These are phyloP conservation scores for Pseudoips prasinana DNA, from an alignment of 2,888 invertebrate genomes.

Conservation along the genomic window DNA sequence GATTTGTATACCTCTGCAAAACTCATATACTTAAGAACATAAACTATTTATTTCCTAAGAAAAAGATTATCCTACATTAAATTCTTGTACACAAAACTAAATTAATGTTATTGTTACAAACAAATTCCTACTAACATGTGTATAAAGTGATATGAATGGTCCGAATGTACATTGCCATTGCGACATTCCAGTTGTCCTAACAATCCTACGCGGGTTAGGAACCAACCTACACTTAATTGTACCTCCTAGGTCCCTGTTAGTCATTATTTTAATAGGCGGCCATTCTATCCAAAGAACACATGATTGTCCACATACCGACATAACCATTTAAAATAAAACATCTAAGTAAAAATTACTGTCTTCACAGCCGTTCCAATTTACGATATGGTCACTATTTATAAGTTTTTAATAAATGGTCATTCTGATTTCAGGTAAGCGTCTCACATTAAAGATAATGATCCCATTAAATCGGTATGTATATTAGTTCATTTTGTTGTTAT, in stretches of 20 bases:
- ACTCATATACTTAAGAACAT: no score
- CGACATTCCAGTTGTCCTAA: no score
- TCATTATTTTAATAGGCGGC: slow-evolving; percentile 68
- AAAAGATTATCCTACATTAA: no score
- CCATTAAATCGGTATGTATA: slow-evolving; percentile 35
- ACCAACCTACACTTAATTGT: slow-evolving; percentile 48
- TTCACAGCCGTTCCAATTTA: slow-evolving; percentile 25
- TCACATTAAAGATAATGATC: slow-evolving; percentile 28
- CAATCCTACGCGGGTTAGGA: slow-evolving; percentile 52
- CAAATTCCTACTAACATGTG: no score
- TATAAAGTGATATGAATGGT: no score
- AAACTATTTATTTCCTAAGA: no score
- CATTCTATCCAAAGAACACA: slow-evolving; percentile 57
- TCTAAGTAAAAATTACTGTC: slow-evolving; percentile 17
- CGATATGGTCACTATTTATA: slow-evolving; percentile 22
- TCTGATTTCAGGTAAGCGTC: slow-evolving; percentile 54
- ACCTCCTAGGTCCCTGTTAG: slow-evolving; percentile 32
- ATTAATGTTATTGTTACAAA: no score
- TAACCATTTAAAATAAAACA: slow-evolving; percentile 15
- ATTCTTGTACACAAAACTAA: no score
- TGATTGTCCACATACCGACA: slow-evolving; percentile 45
- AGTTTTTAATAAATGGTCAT: slow-evolving; percentile 30
- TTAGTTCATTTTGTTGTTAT: slow-evolving; percentile 15
- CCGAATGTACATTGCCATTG: no score
- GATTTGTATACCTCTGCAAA: no score